These are phyloP conservation scores for Chaetodon trifasciatus DNA, from an alignment of 2,797 vertebrate species.

Conservation along the genomic window DNA sequence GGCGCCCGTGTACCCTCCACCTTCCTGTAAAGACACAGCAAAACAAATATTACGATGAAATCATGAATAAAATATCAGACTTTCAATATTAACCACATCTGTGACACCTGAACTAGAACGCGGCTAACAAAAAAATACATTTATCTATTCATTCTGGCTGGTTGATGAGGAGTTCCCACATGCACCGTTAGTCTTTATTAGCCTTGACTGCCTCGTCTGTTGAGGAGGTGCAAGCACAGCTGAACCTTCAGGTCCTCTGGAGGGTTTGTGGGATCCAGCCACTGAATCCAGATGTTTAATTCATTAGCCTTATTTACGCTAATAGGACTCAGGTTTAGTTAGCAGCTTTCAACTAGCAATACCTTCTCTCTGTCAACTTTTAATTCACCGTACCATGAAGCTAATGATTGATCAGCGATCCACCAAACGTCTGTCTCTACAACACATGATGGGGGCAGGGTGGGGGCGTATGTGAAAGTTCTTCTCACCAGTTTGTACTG, in stretches of 20 bases:
- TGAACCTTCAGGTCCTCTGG: not conserved
- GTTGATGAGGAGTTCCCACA: not conserved
- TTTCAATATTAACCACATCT: not conserved
- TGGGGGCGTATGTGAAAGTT: slow-evolving; percentile 74
- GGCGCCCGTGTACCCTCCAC: slow-evolving; percentile 93
- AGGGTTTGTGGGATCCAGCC: not conserved
- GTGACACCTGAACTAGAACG: slow-evolving; percentile 6
- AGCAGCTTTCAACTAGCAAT: not conserved
- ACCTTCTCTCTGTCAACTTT: not conserved
- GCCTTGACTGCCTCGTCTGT: not conserved
- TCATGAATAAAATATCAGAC: not conserved
- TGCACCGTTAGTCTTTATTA: not conserved
- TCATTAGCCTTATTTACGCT: not conserved
- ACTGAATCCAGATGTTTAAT: not conserved
- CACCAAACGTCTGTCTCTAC: slow-evolving; percentile 55
- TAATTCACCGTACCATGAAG: not conserved
- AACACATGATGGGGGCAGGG: slow-evolving; percentile 52
- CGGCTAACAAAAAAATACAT: not conserved
- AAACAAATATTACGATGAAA: not conserved
- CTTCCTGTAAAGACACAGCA: slow-evolving; percentile 84
- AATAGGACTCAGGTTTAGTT: not conserved
- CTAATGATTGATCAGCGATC: slow-evolving; percentile 27
- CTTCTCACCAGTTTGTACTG: slow-evolving; percentile 87
- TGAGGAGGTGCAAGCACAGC: not conserved
- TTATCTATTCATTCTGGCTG: not conserved